These are phyloP conservation scores for Strix uralensis DNA, from an alignment of 2,113 vertebrate genomes.

Conservation along the genomic window DNA sequence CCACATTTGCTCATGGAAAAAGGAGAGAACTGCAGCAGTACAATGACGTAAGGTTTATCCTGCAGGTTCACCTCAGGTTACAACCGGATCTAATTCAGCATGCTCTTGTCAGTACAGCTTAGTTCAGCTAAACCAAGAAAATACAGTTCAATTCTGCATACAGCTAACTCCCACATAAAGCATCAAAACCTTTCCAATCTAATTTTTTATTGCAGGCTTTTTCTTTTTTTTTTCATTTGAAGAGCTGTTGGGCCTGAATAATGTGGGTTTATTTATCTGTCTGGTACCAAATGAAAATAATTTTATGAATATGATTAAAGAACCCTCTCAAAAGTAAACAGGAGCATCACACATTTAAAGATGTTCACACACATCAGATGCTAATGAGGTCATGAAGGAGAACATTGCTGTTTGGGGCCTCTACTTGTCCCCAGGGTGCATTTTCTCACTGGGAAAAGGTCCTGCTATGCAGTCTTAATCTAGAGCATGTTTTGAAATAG, in stretches of 20 bases:
- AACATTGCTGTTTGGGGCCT: not conserved
- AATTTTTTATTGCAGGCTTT: not conserved
- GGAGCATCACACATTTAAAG: not conserved
- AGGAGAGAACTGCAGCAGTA: slow-evolving; percentile 29
- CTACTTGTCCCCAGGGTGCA: not conserved
- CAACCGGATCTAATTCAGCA: slow-evolving; percentile 58
- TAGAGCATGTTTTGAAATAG: slow-evolving; percentile 3
- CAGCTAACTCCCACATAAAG: slow-evolving; percentile 45
- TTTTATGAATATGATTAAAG: slow-evolving; percentile 4
- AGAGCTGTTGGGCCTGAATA: not conserved
- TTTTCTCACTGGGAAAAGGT: not conserved
- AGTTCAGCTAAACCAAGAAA: slow-evolving; percentile 60
- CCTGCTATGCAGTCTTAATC: not conserved
- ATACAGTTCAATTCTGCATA: slow-evolving; percentile 41
- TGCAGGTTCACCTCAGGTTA: slow-evolving; percentile 64
- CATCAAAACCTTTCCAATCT: slow-evolving; percentile 23
- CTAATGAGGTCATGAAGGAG: not conserved
- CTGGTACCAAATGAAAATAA: slow-evolving; percentile 14
- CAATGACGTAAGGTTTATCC: slow-evolving; percentile 47
- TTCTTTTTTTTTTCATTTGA: not conserved
- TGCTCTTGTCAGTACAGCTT: slow-evolving; percentile 61
- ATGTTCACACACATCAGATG: not conserved
- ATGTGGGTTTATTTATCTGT: not conserved
- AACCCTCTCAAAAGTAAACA: not conserved
- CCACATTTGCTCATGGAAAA: not conserved